These are phyloP conservation scores for Xylota sylvarum DNA, from an alignment of 2,888 invertebrate species.

Conservation along the genomic window DNA sequence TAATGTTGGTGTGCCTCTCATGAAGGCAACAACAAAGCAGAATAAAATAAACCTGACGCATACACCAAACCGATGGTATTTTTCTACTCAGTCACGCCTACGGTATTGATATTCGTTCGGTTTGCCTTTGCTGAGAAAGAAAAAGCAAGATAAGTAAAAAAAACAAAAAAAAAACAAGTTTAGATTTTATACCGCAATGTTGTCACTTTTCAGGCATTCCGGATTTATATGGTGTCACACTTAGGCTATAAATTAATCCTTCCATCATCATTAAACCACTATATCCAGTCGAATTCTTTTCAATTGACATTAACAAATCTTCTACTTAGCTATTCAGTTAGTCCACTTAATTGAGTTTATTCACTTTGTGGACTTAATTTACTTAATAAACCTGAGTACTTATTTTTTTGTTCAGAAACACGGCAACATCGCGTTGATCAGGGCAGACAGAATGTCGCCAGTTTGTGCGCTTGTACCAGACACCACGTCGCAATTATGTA, in stretches of 20 bases:
- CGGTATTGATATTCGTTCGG: slow-evolving; percentile 76
- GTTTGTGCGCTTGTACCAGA: slow-evolving; percentile 90
- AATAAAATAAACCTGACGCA: slow-evolving; percentile 68
- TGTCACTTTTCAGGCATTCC: slow-evolving; percentile 59
- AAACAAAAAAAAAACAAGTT: slow-evolving; percentile 64
- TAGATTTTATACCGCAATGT: slow-evolving; percentile 61
- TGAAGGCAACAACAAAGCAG: slow-evolving; percentile 43
- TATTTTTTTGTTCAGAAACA: slow-evolving; percentile 78
- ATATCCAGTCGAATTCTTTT: not conserved
- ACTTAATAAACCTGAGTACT: not conserved
- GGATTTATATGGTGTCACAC: slow-evolving; percentile 11
- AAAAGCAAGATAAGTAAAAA: slow-evolving; percentile 65
- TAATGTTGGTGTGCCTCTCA: slow-evolving; percentile 27
- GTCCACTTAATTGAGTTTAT: not conserved
- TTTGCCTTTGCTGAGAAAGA: slow-evolving; percentile 71
- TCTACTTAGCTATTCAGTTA: not conserved
- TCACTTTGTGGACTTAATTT: not conserved
- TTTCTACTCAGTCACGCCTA: slow-evolving; percentile 77
- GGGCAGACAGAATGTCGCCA: slow-evolving; percentile 98
- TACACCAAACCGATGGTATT: slow-evolving; percentile 73
- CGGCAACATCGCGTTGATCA: slow-evolving; percentile 91
- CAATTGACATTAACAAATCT: not conserved
- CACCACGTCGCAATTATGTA: slow-evolving; percentile 88
- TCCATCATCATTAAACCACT: not conserved
- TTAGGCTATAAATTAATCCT: slow-evolving; percentile 1